Evolutionary conservation across 2,797 vertebrate species (phyloP), one percentile per base, ranked within the genome.

Genomic region (Cyclura pinguis): DNA sequence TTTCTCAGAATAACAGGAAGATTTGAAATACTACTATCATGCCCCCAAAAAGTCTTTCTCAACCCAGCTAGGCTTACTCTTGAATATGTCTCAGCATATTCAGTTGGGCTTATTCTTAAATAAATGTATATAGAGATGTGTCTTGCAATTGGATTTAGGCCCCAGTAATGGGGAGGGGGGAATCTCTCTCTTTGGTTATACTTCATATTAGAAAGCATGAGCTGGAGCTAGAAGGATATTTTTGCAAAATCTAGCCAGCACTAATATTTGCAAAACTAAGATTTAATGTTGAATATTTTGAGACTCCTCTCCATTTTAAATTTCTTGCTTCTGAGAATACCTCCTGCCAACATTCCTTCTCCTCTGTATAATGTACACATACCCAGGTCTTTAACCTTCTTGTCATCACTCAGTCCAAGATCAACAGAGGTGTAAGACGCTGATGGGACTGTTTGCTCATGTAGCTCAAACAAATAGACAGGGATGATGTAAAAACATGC

Each of bases 401-500:
- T 95, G 94, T 96, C 94, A 94, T 94, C 93, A 67, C 89, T 89
- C 91, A 86, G 91, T 89, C 94, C 89, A 91, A 92, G 95, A 96
- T 96, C 95, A 95, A 95, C 94, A 88, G 85, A 93, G 80, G 55
- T 91, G 89, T 92, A 85, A 83, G 94, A 95, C 93, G 88, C 87
- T 94, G 93, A 87, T 0, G 32, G 92, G 89, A 94, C 89, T 88
- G 80, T 92, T 94, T 93, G 91, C 94, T 88, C 47, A 16, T 0
- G 86, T 47, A 90, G 89, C 76, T 95, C 94, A 95, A 80, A 88
- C 88, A 94, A 94, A 94, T 96, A 96, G 94, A 95, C 94, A 93
- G 64, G 64, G 62, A 32, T 90, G 47, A 80, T 92, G 88, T 92
- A 88, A 0, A 24, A 95, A n/a, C 24, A 27, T 14, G 14, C 85